Base-by-base conservation (phyloP, 2,888 invertebrate species). In the Nycteola revayana region DNA sequence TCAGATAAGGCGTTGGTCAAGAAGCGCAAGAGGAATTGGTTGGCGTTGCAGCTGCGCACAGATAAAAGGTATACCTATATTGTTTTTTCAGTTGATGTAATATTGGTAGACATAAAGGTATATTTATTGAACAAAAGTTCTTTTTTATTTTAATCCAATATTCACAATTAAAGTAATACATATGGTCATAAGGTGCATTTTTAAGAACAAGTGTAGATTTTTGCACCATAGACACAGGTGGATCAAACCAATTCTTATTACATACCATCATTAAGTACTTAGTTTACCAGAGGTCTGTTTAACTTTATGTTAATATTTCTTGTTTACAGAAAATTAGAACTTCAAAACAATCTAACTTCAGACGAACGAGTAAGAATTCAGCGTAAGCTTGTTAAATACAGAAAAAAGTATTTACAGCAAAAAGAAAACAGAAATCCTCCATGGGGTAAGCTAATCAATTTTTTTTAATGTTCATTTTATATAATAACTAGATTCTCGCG, bases 1-100 rank as follows among this genome's bases (percentile, higher is more conserved):
- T 97, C 98, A 0, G 98, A 98, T 69, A 97, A 97, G 77, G 92
- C 94, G 2, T 90, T 95, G 40, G 94, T 96, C 22, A 94, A 94
- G 64, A 92, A 93, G 66, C 91, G 95, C 3, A 93, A 93, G 64
- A 90, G 94, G 2, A 97, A 97, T 72, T 97, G 95, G 92, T 90
- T 97, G 40, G 95, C 97, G 0, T 84, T 97, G 33, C 96, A 96
- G 67, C 90, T 96, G 51, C 91, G 96, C 46, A 94, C 94, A 7
- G 93, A 94, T 36, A 92, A 91, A 60, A 89, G 93, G 68, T 90
- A 87, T 31, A n/a, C n/a, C n/a, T n/a, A n/a, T n/a, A n/a, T n/a
- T n/a, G n/a, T n/a, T n/a, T n/a, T n/a, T n/a, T n/a, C n/a, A n/a
- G n/a, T n/a, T n/a, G n/a, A n/a, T n/a, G n/a, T n/a, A n/a, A n/a